Base-by-base conservation (phyloP, 2,797 vertebrate species). In the Eospalax fontanierii region DNA sequence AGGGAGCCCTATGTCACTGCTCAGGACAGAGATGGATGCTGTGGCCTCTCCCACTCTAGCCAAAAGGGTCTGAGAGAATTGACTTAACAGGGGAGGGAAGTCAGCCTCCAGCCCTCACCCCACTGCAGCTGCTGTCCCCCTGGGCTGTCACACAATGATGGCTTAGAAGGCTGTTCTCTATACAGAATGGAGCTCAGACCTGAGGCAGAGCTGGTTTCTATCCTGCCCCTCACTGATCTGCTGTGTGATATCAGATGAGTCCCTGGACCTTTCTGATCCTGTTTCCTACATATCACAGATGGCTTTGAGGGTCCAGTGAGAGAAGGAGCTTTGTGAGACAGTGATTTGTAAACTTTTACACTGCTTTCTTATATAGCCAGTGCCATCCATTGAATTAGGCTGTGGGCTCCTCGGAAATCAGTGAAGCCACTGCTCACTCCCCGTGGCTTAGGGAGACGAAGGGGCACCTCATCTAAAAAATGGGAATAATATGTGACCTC, bases 401-500 rank as follows among this genome's bases (percentile, higher is more conserved):
- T 71, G 59, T 18, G 6, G 89, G 30, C 66, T 85, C 40, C 16
- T 19, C 38, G 40, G 84, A 76, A 83, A 89, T 57, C 43, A 57
- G 28, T 38, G 78, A 90, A 65, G 61, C 75, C 80, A 66, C n/a
- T 63, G 59, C 54, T 30, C 40, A 71, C 43, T 90, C 59, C 54
- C 38, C 35, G 21, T 30, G n/a, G 73, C 54, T 90, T 79, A 83
- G 84, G 30, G n/a, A 66, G 79, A 46, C n/a, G 46, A 43, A 59
- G 74, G 74, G 61, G 46, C 76, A 26, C 59, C 78, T 57, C 57
- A 63, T 88, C 74, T 93, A 79, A 75, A 93, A 96, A 93, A 66
- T 9, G 40, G 68, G 71, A 28, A 19, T 54, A 79, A 54, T 24
- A 76, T 7, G 70, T 63, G 24, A 83, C 84, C 50, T 80, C 59